Evolutionary conservation across 30 jellyfish, hydroid and myxozoan species (phyloP).

Genomic region (Aurelia coerulea): DNA sequence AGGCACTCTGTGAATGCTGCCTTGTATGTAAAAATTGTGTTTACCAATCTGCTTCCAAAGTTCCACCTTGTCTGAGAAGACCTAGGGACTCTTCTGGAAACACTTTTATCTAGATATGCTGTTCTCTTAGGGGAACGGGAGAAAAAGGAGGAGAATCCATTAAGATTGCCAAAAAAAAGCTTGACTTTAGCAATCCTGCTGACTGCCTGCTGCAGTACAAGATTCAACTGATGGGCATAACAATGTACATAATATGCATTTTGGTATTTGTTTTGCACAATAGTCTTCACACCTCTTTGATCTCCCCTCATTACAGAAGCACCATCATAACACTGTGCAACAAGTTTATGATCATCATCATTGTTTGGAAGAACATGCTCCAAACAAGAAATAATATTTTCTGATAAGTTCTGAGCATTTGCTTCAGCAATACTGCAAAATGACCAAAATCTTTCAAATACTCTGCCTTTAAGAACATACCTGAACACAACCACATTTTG

Average conservation of each 20-base stretch:
- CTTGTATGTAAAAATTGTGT: background rate
- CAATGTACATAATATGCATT: constrained; percentile 56
- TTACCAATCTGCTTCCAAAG: background rate
- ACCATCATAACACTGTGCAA: constrained; percentile 57
- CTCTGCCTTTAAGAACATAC: constrained; percentile 1
- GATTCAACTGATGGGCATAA: constrained; percentile 63
- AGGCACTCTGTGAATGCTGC: no score
- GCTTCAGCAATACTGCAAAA: constrained; percentile 28
- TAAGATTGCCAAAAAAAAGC: constrained; percentile 40
- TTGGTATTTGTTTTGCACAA: constrained; percentile 19
- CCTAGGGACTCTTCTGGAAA: constrained; percentile 36
- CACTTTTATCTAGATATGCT: constrained; percentile 40
- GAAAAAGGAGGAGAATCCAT: constrained; percentile 35
- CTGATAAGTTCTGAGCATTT: constrained; percentile 25
- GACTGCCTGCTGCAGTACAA: constrained; percentile 31
- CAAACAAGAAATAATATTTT: constrained; percentile 22
- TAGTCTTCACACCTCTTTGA: constrained; percentile 34
- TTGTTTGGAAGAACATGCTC: constrained; percentile 35
- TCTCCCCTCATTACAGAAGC: constrained; percentile 46
- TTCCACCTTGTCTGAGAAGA: background rate
- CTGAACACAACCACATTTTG: constrained; percentile 68
- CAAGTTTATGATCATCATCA: constrained; percentile 19
- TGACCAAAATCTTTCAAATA: constrained; percentile 52
- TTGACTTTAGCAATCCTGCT: background rate
- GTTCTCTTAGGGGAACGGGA: constrained; percentile 41